A percentile compares a stretch with the other conserved stretches of the same genome.
These are phyloP conservation scores for Anodontia alba DNA, from an alignment of 2,888 invertebrate species.

Conservation along the genomic window DNA sequence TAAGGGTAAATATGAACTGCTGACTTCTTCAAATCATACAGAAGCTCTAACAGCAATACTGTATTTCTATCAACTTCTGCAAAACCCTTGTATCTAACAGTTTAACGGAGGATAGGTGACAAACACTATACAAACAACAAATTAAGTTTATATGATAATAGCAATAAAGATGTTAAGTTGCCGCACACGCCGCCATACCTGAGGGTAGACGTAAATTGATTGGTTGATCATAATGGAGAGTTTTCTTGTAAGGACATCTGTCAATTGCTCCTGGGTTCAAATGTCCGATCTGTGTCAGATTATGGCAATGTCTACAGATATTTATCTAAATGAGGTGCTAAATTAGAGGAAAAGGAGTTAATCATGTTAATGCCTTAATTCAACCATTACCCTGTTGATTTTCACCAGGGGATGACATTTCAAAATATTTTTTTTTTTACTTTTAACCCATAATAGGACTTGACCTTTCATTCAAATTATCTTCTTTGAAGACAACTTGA, in stretches of 20 bases:
- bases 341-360: neutral
- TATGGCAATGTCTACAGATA: neutral
- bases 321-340: conserved; percentile 7
- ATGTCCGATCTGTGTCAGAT: conserved; percentile 6
- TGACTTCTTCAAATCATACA: too few relatives aligned
- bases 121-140: neutral
- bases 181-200: neutral
- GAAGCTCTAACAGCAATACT: too few relatives aligned
- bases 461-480: too few relatives aligned
- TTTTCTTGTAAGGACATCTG: conserved; percentile 10
- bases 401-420: neutral
- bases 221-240: neutral
- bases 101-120: too few relatives aligned
- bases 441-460: too few relatives aligned
- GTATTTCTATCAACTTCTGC: too few relatives aligned
- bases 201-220: neutral
- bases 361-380: neutral
- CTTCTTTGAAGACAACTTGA: too few relatives aligned
- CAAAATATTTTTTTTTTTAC: neutral
- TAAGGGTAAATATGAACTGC: too few relatives aligned
- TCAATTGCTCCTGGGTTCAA: neutral
- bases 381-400: too few relatives aligned
- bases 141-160: conserved; percentile 2
- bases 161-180: neutral
- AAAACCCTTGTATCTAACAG: too few relatives aligned